A percentile compares a stretch with the other conserved stretches of the same genome.
Conservation (phyloP, 2,888 invertebrate genomes). For the Aleiodes alternator region DNA sequence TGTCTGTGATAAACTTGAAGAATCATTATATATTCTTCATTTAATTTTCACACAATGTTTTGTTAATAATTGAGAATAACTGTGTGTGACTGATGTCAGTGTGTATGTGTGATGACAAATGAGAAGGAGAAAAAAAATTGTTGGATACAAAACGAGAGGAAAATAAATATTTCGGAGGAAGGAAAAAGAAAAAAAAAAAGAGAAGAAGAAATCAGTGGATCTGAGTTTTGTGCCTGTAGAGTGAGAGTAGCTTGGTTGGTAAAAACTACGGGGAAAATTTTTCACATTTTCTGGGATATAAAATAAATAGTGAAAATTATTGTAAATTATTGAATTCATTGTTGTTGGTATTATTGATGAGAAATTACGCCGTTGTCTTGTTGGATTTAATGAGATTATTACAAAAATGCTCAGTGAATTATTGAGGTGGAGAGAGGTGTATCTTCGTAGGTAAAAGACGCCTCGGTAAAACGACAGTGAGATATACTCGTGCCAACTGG, state of each 20-base stretch:
- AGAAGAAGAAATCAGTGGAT: not conserved
- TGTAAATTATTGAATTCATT: not conserved
- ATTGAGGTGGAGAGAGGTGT: conserved; percentile 20
- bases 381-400: conserved; percentile 1
- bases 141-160: not conserved
- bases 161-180: not conserved
- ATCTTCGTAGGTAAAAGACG: conserved; percentile 15
- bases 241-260: conserved; percentile 25
- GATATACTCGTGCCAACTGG: conserved; percentile 27
- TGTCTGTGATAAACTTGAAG: conserved; percentile 28
- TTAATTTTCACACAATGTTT: not conserved
- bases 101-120: not conserved
- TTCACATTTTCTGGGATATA: not conserved
- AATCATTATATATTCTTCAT: not conserved
- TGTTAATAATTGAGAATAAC: not conserved
- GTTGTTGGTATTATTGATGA: not conserved
- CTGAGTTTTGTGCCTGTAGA: not conserved
- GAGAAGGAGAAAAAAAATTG: not conserved
- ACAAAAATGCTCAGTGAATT: conserved; percentile 6
- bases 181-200: not conserved
- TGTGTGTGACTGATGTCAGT: not conserved
- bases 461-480: conserved; percentile 22
- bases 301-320: not conserved
- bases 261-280: not conserved
- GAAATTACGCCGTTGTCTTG: not conserved